These are phyloP conservation scores for Phocoena sinus DNA, from an alignment of 2,113 vertebrate genomes.

Conservation along the genomic window DNA sequence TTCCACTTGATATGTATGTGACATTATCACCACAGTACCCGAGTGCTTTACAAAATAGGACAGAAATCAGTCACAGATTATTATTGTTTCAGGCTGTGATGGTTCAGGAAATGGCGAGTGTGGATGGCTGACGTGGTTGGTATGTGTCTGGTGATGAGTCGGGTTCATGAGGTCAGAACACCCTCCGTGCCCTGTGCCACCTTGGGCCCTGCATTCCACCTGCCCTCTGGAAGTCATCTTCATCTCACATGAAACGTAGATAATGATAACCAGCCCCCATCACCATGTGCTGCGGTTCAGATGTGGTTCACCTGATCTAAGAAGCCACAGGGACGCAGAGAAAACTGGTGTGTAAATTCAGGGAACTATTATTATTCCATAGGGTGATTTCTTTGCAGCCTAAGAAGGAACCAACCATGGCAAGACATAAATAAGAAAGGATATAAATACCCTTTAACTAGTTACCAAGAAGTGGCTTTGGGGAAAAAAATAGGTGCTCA, in stretches of 20 bases:
- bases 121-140: not conserved
- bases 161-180: not conserved
- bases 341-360: not conserved
- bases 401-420: not conserved
- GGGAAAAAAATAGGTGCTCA: not conserved
- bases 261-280: not conserved
- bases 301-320: not conserved
- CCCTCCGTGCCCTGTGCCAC: not conserved
- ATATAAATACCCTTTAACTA: not conserved
- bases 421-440: not conserved
- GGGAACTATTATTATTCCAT: not conserved
- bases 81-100: not conserved
- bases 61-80: not conserved
- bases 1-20: not conserved
- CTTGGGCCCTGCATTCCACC: not conserved
- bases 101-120: not conserved
- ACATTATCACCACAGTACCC: not conserved
- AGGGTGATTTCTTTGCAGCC: not conserved
- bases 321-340: not conserved
- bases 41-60: not conserved
- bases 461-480: conserved; percentile 6
- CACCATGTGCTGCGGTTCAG: not conserved
- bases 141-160: not conserved
- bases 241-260: not conserved
- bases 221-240: not conserved